A percentile compares a stretch with the other conserved stretches of the same genome.
Evolutionary conservation across 92 coral and sea anemone genomes (phyloP).

Genomic region (Phymanthus crucifer): DNA sequence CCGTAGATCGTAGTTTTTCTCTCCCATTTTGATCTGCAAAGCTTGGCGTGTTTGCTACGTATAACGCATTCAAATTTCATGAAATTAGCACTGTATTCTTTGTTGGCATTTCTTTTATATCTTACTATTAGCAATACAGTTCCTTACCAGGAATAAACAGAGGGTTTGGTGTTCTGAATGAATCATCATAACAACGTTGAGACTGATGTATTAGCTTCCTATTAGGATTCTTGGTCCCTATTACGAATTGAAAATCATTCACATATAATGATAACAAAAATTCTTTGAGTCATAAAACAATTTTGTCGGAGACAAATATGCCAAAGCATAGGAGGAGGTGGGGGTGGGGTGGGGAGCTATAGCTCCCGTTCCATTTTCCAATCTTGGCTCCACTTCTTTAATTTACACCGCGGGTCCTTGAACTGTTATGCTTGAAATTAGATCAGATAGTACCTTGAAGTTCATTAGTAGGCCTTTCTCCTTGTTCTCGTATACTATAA

Average conservation of each 20-base stretch:
- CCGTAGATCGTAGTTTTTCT: constrained; percentile 74
- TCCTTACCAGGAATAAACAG: constrained; percentile 34
- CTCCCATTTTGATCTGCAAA: constrained; percentile 36
- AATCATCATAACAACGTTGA: constrained; percentile 11
- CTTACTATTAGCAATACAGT: too few relatives aligned
- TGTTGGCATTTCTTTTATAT: too few relatives aligned
- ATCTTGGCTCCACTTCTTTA: too few relatives aligned
- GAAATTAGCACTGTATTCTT: neutral
- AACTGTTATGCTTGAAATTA: too few relatives aligned
- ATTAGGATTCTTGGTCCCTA: neutral
- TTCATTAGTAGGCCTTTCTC: constrained; percentile 1
- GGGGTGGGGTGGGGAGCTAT: too few relatives aligned
- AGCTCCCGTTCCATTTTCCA: too few relatives aligned
- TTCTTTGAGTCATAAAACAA: too few relatives aligned
- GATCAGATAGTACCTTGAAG: neutral
- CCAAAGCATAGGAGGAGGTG: too few relatives aligned
- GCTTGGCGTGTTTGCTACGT: constrained; percentile 42
- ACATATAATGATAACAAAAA: neutral
- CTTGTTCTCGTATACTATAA: constrained; percentile 6
- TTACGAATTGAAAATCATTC: neutral
- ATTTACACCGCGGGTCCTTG: too few relatives aligned
- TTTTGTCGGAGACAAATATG: too few relatives aligned
- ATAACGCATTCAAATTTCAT: neutral
- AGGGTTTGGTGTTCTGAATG: constrained; percentile 39
- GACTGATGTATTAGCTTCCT: neutral